phyloP scores from a whole-genome alignment of 1,140 invertebrate species.

The Lethocerus indicus region DNA sequence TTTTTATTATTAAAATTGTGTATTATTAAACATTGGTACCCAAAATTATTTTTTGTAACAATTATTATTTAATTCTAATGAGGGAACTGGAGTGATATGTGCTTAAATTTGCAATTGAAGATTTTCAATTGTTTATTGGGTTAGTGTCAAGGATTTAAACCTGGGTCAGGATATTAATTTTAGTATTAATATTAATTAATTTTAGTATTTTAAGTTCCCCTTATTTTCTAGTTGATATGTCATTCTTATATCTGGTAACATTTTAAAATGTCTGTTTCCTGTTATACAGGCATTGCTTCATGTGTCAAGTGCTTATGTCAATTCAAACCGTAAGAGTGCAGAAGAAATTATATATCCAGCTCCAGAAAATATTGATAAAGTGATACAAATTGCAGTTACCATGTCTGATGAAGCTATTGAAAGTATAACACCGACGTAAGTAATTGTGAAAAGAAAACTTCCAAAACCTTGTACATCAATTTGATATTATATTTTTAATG shows the following conservation, averaged over 20 bases:
- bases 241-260: neutral
- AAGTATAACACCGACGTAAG: slow-evolving; percentile 1
- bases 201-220: neutral
- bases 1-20: neutral
- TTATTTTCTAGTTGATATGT: neutral
- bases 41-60: slow-evolving; percentile 2
- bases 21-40: neutral
- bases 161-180: neutral
- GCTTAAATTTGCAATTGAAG: neutral
- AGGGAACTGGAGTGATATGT: neutral
- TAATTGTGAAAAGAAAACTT: slow-evolving; percentile 2
- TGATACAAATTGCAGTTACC: neutral
- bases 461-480: no score
- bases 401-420: slow-evolving; percentile 3
- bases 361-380: slow-evolving; percentile 24
- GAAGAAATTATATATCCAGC: slow-evolving; percentile 24
- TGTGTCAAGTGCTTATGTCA: slow-evolving; percentile 49
- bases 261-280: neutral
- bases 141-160: neutral
- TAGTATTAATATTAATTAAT: neutral
- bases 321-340: slow-evolving; percentile 36
- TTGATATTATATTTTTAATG: no score
- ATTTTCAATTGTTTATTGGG: neutral
- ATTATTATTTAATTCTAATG: neutral
- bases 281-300: slow-evolving; percentile 34